Evolutionary conservation across 35 echinoderm and acorn worm genomes (phyloP), one percentile per base, ranked within the genome.

Genomic region (Heliocidaris tuberculata): DNA sequence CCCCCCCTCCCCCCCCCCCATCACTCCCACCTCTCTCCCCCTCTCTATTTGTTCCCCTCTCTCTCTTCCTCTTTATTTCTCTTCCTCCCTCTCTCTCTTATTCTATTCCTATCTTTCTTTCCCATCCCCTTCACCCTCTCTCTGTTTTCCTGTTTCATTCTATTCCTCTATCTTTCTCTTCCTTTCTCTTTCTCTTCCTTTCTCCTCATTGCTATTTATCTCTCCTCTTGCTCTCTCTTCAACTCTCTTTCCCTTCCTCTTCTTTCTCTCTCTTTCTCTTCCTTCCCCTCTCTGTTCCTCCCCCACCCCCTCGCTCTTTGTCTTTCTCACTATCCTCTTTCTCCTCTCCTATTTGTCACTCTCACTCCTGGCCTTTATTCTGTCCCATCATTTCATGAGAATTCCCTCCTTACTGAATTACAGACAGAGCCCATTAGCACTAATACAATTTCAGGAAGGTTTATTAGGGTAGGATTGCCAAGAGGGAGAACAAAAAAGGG

Each of bases 391-490:
- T 47, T 89, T 3, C 31, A n/a, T 47, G 5, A 31, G 47, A 16
- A 47, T 6, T 48, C 31, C 47, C 24, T 48, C 87, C 87, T 5
- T 42, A 48, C 31, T 89, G 87, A 35, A 89, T 89, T 47, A 48
- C 31, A 47, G 31, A 89, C 87, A 89, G 31, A 89, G 31, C 87
- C 87, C 87, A 89, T 89, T 89, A 89, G 31, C 15, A 7, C 31
- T 89, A 89, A 89, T 48, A 89, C 87, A 89, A 89, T 89, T 32
- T 32, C 31, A 48, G 9, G 29, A 35, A 32, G 31, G 31, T 48
- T 89, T 89, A 89, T 89, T 89, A 48, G 13, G 31, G 19, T 89
- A 12, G 19, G 31, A 89, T 89, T 32, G 87, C 87, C 87, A 47
- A 2, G 87, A 35, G 87, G 47, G 30, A 89, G 24, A 6, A 35